These are phyloP conservation scores for Chaunax sp. DNA, from an alignment of 2,797 vertebrate species.

Conservation along the genomic window DNA sequence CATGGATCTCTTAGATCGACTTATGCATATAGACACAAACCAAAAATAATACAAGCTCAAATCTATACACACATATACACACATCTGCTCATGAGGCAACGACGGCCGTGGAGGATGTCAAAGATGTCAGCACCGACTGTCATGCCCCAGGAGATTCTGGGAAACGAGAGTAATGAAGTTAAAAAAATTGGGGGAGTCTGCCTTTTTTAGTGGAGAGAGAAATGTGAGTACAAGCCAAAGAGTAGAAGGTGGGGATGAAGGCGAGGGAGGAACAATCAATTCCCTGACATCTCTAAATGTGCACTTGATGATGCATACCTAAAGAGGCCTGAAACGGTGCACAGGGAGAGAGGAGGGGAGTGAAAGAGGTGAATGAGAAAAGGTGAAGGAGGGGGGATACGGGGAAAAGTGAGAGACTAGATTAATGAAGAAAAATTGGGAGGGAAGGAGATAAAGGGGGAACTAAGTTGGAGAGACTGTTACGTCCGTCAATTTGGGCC, in stretches of 20 bases:
- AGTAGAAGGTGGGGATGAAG: constrained; percentile 71
- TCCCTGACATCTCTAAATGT: constrained; percentile 77
- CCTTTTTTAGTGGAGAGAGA: constrained; percentile 27
- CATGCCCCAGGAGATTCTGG: constrained; percentile 52
- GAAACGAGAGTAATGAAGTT: constrained; percentile 41
- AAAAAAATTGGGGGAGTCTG: constrained; percentile 12
- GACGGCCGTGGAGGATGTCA: constrained; percentile 56
- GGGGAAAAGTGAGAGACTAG: constrained; percentile 31
- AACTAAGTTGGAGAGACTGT: constrained; percentile 54
- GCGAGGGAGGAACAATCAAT: constrained; percentile 73
- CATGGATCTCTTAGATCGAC: constrained; percentile 22
- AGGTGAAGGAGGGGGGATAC: neutral
- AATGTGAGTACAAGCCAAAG: constrained; percentile 49
- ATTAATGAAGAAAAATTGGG: constrained; percentile 72
- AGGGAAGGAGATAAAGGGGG: constrained; percentile 60
- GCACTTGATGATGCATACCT: constrained; percentile 82
- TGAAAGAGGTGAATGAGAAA: constrained; percentile 44
- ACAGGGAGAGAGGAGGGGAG: constrained; percentile 54
- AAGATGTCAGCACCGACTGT: constrained; percentile 68
- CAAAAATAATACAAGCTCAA: neutral
- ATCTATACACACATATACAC: neutral
- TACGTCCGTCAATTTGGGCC: constrained; percentile 46
- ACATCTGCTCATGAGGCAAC: constrained; percentile 43
- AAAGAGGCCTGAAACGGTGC: constrained; percentile 71
- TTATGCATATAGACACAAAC: neutral